Percentiles rank a stretch among this genome's conserved stretches.
Evolutionary conservation across 2,797 vertebrate species (phyloP).

Genomic region (Heteromormyrus szaboi): DNA sequence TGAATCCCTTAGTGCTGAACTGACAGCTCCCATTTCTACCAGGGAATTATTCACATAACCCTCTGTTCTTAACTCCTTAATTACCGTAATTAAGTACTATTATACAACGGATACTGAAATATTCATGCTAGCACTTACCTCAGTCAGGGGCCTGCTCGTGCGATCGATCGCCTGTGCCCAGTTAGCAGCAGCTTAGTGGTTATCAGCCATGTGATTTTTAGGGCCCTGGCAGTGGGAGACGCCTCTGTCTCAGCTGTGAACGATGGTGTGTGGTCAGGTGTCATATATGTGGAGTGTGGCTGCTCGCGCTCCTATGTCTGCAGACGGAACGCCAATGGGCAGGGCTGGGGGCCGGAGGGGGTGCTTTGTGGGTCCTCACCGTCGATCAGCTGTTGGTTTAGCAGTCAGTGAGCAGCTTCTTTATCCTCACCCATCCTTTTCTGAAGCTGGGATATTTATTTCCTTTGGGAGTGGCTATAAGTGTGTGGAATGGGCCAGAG

Average conservation of each 20-base stretch:
- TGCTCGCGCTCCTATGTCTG: neutral
- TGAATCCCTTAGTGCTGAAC: slow-evolving; percentile 16
- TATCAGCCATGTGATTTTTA: neutral
- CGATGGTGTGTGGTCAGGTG: neutral
- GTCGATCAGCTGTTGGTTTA: neutral
- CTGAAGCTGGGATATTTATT: neutral
- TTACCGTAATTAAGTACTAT: slow-evolving; percentile 23
- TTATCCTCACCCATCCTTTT: neutral
- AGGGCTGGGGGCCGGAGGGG: neutral
- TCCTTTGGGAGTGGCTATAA: slow-evolving; percentile 1
- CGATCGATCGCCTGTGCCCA: slow-evolving; percentile 14
- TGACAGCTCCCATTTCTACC: slow-evolving; percentile 18
- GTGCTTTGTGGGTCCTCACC: neutral
- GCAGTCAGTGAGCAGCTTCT: neutral
- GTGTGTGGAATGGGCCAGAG: slow-evolving; percentile 11
- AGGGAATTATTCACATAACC: slow-evolving; percentile 8
- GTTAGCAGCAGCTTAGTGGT: neutral
- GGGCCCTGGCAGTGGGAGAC: neutral
- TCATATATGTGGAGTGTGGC: neutral
- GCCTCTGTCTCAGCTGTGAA: neutral
- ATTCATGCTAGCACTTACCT: slow-evolving; percentile 9
- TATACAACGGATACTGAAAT: slow-evolving; percentile 19
- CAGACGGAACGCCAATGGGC: neutral
- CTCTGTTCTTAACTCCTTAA: slow-evolving; percentile 27
- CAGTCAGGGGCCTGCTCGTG: neutral